Conservation (phyloP, 2,888 invertebrate genomes). For the Ennomos quercinarius region DNA sequence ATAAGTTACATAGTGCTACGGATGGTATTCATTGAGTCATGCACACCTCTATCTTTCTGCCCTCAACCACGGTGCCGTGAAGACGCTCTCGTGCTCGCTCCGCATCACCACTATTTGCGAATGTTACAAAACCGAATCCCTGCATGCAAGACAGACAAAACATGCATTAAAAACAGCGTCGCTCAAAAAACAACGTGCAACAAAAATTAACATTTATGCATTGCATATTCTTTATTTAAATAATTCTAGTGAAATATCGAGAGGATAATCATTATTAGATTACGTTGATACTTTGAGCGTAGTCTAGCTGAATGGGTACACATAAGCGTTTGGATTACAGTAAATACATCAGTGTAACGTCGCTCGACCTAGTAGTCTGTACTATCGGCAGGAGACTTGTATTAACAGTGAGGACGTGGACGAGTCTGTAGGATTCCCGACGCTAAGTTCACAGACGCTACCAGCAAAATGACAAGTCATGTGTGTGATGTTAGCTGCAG, state of each 20-base stretch:
- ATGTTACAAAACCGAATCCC: conserved; percentile 99
- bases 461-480: conserved; percentile 65
- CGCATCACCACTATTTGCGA: conserved; percentile 99
- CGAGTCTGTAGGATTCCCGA: conserved; percentile 59
- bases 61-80: conserved; percentile 99
- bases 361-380: conserved; percentile 77
- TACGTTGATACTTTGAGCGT: conserved; percentile 86
- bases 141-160: conserved; percentile 99
- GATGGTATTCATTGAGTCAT: conserved; percentile 90
- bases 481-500: conserved; percentile 82
- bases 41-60: conserved; percentile 99
- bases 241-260: conserved; percentile 81
- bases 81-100: conserved; percentile 99
- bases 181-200: conserved; percentile 92
- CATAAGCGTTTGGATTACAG: conserved; percentile 83
- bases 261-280: conserved; percentile 75
- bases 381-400: conserved; percentile 71
- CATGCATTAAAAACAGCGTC: conserved; percentile 95
- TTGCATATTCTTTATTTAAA: conserved; percentile 84
- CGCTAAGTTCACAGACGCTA: conserved; percentile 69
- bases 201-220: conserved; percentile 89
- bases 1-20: conserved; percentile 87
- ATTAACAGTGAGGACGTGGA: conserved; percentile 55
- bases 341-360: conserved; percentile 71
- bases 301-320: conserved; percentile 84